Base-by-base conservation (phyloP, 2,797 vertebrate genomes). In the Labeo calbasu region DNA sequence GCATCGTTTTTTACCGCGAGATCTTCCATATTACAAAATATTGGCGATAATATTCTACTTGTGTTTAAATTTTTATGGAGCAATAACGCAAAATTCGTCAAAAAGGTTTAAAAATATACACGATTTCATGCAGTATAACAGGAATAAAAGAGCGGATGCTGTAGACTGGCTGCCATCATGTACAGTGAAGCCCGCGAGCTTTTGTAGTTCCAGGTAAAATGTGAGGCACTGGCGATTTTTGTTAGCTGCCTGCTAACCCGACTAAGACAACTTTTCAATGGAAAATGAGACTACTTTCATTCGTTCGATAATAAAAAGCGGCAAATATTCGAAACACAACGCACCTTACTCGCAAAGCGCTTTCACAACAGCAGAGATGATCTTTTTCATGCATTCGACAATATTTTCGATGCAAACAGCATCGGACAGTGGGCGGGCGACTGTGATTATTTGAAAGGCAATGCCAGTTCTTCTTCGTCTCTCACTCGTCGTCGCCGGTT, bases 371-470 rank as follows among this genome's bases (percentile, higher is more conserved):
- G 32, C 61, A 63, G n/a, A 53, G 32, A n/a, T 23, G 50, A 23
- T 72, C 23, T 77, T 78, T 69, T 36, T 66, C 86, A 82, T 81
- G 75, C 84, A 82, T 65, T 69, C 65, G 28, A 82, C 46, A 80
- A 70, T 77, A 76, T 84, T 84, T 36, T 73, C 61, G 81, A 48
- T 77, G 63, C 82, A 88, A 77, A 85, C 75, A 69, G 82, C 43
- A 73, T 21, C 75, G 66, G 59, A 75, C 55, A 70, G 72, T 53
- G 40, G 70, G 61, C 86, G 80, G 84, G 70, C 76, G 40, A 75
- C 59, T 85, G 77, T 79, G 76, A 86, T 84, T 69, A 85, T 89
- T 89, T 87, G 86, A 89, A 89, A 86, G 72, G 69, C 48, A 83
- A 76, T 70, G 84, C 66, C 75, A 43, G n/a, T 51, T 66, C 57